Conservation (phyloP, 1,140 invertebrate species). For the Zelostemma sp. region DNA sequence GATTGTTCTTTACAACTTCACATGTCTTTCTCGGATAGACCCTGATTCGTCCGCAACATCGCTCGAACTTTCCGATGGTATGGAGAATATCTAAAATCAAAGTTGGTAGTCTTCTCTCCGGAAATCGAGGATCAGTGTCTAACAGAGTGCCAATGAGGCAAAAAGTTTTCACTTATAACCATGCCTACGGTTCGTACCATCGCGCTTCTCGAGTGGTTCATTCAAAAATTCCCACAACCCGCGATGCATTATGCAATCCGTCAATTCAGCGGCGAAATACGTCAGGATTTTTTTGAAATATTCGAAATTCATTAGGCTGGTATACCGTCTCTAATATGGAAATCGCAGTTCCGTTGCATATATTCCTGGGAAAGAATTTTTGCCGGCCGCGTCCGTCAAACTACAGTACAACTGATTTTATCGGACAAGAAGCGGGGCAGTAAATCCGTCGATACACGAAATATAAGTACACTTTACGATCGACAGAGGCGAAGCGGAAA, state of each 20-base stretch:
- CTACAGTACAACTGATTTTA: slow-evolving; percentile 3
- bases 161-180: not conserved
- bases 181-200: not conserved
- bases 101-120: not conserved
- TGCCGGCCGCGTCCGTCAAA: not conserved
- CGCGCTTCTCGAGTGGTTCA: not conserved
- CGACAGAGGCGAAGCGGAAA: not conserved
- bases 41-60: slow-evolving; percentile 3
- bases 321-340: slow-evolving; percentile 2
- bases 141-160: not conserved
- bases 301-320: not conserved
- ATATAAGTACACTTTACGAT: not conserved
- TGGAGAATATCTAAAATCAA: not conserved
- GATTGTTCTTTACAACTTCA: not conserved
- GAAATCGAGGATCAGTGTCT: not conserved
- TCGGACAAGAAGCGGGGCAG: slow-evolving; percentile 2
- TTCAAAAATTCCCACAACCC: not conserved
- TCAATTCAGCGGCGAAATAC: not conserved
- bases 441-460: slow-evolving; percentile 1
- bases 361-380: slow-evolving; percentile 4
- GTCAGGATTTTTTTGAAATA: not conserved
- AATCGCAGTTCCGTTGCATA: not conserved
- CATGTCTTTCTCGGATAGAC: not conserved
- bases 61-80: not conserved
- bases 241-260: not conserved